These are phyloP conservation scores for Oreonectes daqikongensis DNA, from an alignment of 2,797 vertebrate species.

Conservation along the genomic window DNA sequence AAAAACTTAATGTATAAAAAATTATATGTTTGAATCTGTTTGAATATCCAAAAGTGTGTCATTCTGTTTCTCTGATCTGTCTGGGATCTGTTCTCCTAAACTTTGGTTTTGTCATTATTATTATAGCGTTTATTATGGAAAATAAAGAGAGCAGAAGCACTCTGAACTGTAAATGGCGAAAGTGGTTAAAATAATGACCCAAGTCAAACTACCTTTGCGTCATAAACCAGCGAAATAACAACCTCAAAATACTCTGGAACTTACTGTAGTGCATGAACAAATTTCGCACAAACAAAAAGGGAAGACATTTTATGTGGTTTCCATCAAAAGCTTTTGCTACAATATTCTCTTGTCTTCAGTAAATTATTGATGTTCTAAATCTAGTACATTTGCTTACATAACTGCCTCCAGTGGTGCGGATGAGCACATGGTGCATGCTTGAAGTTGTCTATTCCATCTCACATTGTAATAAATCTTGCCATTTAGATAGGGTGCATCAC, in stretches of 20 bases:
- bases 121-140: constrained; percentile 28
- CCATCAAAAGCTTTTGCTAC: constrained; percentile 11
- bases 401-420: constrained; percentile 26
- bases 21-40: too few relatives aligned
- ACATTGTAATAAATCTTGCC: too few relatives aligned
- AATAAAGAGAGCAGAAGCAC: neutral
- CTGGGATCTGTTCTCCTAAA: neutral
- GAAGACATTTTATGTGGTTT: neutral
- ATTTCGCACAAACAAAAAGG: neutral
- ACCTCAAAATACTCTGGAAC: neutral
- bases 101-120: constrained; percentile 13
- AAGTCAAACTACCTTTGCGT: constrained; percentile 21
- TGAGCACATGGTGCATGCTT: constrained; percentile 2
- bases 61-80: constrained; percentile 18
- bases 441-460: neutral
- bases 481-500: neutral
- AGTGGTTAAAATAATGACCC: constrained; percentile 18
- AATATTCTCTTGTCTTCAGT: constrained; percentile 48
- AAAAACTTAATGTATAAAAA: too few relatives aligned
- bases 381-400: constrained; percentile 59
- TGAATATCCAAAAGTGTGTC: neutral
- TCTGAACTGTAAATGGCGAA: constrained; percentile 2
- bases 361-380: constrained; percentile 70
- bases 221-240: constrained; percentile 5
- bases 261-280: neutral